Evolutionary conservation across 2,888 invertebrate species (phyloP).

Genomic region (Caenorhabditis becei): DNA sequence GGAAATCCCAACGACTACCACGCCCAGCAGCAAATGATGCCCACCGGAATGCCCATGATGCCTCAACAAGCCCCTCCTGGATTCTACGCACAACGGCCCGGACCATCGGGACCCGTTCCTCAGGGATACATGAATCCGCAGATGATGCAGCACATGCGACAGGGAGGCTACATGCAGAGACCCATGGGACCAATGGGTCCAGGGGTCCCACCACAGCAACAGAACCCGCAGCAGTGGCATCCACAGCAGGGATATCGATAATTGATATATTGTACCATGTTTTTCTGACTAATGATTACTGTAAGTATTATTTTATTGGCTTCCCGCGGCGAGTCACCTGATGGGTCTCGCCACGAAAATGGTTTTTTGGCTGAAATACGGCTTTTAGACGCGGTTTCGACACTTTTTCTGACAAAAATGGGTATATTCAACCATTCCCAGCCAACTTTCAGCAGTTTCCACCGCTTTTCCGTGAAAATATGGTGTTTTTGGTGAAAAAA

Average conservation of each 20-base stretch:
- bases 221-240: slow-evolving; percentile 15
- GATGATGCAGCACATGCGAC: slow-evolving; percentile 38
- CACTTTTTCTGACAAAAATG: no score
- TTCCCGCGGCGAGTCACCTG: no score
- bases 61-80: slow-evolving; percentile 17
- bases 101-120: slow-evolving; percentile 32
- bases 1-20: slow-evolving; percentile 37
- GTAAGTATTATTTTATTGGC: not conserved
- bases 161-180: slow-evolving; percentile 18
- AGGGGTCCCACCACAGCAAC: slow-evolving; percentile 3
- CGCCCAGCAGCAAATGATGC: slow-evolving; percentile 40
- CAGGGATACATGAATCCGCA: slow-evolving; percentile 34
- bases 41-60: no score
- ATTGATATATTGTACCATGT: not conserved
- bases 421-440: no score
- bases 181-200: slow-evolving; percentile 34
- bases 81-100: slow-evolving; percentile 30
- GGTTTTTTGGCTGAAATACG: no score
- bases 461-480: no score
- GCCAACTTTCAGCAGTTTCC: no score
- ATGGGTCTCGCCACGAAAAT: no score
- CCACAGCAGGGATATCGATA: slow-evolving; percentile 32
- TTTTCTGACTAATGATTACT: not conserved
- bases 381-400: no score
- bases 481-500: no score